These are phyloP conservation scores for Diglossa brunneiventris DNA, from an alignment of 2,113 vertebrate genomes.

Conservation along the genomic window DNA sequence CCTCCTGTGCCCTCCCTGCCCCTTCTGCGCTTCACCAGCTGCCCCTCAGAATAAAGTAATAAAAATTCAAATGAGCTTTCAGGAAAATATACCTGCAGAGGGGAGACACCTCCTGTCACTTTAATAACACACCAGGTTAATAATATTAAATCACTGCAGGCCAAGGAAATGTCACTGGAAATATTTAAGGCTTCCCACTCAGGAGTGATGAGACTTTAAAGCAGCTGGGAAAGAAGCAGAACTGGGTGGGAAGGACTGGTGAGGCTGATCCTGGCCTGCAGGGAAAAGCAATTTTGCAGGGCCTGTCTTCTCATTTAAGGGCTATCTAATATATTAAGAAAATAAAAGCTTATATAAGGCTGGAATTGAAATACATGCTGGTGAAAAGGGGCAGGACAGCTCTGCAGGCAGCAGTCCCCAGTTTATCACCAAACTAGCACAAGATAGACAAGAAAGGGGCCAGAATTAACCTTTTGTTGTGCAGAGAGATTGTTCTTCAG, in stretches of 20 bases:
- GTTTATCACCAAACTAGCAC: neutral
- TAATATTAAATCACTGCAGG: constrained; percentile 50
- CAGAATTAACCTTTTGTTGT: neutral
- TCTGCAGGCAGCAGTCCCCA: neutral
- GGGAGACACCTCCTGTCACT: constrained; percentile 40
- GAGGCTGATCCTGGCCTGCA: neutral
- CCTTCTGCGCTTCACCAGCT: neutral
- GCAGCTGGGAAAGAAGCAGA: neutral
- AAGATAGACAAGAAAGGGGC: rapidly evolving
- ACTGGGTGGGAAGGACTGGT: neutral
- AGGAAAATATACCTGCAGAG: neutral
- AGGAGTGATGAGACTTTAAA: constrained; percentile 15
- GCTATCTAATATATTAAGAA: neutral
- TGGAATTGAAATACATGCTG: neutral
- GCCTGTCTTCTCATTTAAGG: neutral
- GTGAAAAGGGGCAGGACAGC: neutral
- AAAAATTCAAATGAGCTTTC: constrained; percentile 63
- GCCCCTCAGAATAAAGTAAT: constrained; percentile 44
- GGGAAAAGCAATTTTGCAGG: neutral
- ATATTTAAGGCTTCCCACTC: constrained; percentile 9
- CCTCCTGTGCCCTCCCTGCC: neutral
- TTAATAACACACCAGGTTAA: constrained; percentile 52
- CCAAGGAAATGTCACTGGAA: constrained; percentile 49
- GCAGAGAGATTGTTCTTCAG: neutral
- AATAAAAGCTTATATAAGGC: neutral